Evolutionary conservation across 2,113 vertebrate species (phyloP).

Genomic region (Probosciger aterrimus): DNA sequence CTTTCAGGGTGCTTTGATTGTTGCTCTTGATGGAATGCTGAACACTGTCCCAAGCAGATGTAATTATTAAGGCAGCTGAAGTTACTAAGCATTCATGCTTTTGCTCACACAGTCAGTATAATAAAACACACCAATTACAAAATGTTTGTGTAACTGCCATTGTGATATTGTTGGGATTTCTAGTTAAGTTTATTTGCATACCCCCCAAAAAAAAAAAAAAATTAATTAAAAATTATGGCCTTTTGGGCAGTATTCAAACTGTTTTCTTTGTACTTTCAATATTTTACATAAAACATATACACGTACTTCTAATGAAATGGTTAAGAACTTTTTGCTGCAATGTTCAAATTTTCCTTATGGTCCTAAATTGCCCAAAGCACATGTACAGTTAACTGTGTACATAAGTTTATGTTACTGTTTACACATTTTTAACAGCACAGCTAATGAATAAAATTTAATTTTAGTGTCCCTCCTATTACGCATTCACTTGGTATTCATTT

Average conservation of each 20-base stretch:
- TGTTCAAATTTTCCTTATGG: background rate
- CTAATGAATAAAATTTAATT: constrained; percentile 9
- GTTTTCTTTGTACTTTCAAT: background rate
- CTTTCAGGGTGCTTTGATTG: background rate
- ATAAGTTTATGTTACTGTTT: background rate
- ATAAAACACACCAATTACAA: background rate
- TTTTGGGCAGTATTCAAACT: background rate
- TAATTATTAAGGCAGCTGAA: background rate
- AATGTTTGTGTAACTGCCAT: background rate
- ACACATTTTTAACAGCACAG: background rate
- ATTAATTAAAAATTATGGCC: background rate
- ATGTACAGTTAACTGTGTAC: background rate
- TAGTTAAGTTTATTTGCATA: background rate
- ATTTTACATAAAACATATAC: background rate
- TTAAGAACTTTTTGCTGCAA: background rate
- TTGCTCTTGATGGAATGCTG: background rate
- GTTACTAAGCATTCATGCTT: background rate
- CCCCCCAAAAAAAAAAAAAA: background rate
- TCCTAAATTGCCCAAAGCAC: background rate
- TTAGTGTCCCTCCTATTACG: constrained; percentile 35
- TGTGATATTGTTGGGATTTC: background rate
- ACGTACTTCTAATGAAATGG: background rate
- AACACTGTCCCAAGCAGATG: background rate
- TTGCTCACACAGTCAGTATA: background rate
- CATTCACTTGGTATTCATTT: constrained; percentile 49